Evolutionary conservation across 2,797 vertebrate genomes (phyloP).

Genomic region (Leuciscus waleckii): DNA sequence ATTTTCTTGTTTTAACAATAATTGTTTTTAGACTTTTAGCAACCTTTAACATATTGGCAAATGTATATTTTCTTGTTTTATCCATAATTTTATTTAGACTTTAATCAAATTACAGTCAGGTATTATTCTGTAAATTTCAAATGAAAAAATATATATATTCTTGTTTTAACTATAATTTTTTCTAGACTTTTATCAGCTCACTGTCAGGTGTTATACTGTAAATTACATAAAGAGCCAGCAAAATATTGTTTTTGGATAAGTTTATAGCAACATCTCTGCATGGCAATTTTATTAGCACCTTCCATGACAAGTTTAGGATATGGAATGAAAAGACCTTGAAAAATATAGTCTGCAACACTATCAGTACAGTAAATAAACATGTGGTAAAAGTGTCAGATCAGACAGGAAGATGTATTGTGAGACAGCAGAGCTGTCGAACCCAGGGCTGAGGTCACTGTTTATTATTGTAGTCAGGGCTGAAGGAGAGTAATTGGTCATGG

Average conservation of each 20-base stretch:
- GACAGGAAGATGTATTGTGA: constrained; percentile 43
- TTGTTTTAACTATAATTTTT: neutral
- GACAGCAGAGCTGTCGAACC: constrained; percentile 19
- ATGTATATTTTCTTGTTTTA: too few relatives aligned
- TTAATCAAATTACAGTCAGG: neutral
- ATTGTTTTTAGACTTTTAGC: too few relatives aligned
- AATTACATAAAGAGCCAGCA: constrained; percentile 1
- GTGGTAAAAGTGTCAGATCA: constrained; percentile 25
- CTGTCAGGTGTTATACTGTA: neutral
- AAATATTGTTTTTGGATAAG: constrained; percentile 26
- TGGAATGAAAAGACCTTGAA: constrained; percentile 27
- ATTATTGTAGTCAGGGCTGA: constrained; percentile 54
- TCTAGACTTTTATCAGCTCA: neutral
- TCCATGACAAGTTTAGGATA: constrained; percentile 9
- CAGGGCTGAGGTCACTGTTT: constrained; percentile 55
- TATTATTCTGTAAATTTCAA: constrained; percentile 2
- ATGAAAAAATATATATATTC: too few relatives aligned
- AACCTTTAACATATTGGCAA: too few relatives aligned
- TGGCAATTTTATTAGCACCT: constrained; percentile 4
- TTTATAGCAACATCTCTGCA: constrained; percentile 29
- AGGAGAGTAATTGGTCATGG: constrained; percentile 65
- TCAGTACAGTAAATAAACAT: constrained; percentile 35
- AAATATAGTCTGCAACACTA: neutral
- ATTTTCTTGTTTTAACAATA: too few relatives aligned
- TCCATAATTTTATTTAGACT: neutral